Evolutionary conservation across 2,888 invertebrate genomes (phyloP).

Genomic region (Pharmacophagus antenor): DNA sequence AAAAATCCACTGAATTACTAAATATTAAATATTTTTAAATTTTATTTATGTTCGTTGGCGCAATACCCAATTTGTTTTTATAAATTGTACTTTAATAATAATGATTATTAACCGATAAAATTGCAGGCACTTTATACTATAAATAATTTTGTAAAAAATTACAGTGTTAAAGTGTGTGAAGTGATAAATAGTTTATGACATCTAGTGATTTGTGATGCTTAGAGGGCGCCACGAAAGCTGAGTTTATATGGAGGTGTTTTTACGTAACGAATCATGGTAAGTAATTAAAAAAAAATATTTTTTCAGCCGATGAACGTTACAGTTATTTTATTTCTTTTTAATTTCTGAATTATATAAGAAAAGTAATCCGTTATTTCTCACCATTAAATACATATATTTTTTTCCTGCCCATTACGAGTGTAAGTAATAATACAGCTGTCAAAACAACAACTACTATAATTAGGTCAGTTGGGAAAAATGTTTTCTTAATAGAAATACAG

Average conservation of each 20-base stretch:
- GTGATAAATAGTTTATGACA: constrained; percentile 16
- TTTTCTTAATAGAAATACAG: too few relatives aligned
- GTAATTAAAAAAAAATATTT: constrained; percentile 1
- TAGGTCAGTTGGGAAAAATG: too few relatives aligned
- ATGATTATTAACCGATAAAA: neutral
- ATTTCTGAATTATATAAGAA: too few relatives aligned
- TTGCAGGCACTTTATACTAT: constrained; percentile 21
- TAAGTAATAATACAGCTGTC: too few relatives aligned
- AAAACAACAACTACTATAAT: too few relatives aligned
- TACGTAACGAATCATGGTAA: constrained; percentile 28
- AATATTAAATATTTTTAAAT: neutral
- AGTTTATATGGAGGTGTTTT: constrained; percentile 21
- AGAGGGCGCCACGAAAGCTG: constrained; percentile 22
- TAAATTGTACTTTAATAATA: neutral
- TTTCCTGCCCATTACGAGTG: too few relatives aligned
- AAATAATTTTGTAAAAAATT: constrained; percentile 8
- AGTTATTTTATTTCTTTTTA: neutral
- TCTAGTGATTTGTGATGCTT: constrained; percentile 17
- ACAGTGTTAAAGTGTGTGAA: constrained; percentile 24
- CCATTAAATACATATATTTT: too few relatives aligned
- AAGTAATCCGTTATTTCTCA: too few relatives aligned
- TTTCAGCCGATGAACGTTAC: too few relatives aligned
- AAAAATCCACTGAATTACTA: neutral
- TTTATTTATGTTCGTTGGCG: neutral
- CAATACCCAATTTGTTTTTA: neutral